Conservation (phyloP, 2,113 vertebrate genomes). For the Petrocephalus microphthalmus region DNA sequence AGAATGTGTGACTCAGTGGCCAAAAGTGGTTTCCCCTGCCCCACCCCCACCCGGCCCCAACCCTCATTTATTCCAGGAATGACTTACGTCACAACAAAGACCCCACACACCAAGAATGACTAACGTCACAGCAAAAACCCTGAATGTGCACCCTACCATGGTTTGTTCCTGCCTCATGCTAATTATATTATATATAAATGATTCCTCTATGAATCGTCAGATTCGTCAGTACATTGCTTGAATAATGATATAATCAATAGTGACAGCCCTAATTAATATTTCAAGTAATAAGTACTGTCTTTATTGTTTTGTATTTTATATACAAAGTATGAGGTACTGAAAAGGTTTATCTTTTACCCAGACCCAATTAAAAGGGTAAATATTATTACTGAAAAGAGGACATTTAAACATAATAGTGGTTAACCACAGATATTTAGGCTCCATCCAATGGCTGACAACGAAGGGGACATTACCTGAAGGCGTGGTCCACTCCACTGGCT, state of each 20-base stretch:
- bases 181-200: too few relatives aligned
- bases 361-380: not conserved
- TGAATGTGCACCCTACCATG: too few relatives aligned
- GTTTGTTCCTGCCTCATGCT: too few relatives aligned
- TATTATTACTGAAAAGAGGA: not conserved
- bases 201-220: too few relatives aligned
- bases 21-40: not conserved
- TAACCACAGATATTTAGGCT: not conserved
- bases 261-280: not conserved
- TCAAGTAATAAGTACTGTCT: not conserved
- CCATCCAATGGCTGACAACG: not conserved
- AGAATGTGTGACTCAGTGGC: not conserved
- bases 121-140: not conserved
- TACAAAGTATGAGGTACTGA: not conserved
- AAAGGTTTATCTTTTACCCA: not conserved
- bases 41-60: not conserved
- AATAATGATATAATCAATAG: too few relatives aligned
- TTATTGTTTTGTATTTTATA: not conserved
- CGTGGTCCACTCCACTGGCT: slow-evolving; percentile 13
- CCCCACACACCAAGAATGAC: not conserved
- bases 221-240: too few relatives aligned
- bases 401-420: not conserved
- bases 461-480: not conserved
- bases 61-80: not conserved
- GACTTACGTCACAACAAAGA: not conserved